Base-by-base conservation (phyloP, 2,888 invertebrate genomes). In the Melanostoma scalare region DNA sequence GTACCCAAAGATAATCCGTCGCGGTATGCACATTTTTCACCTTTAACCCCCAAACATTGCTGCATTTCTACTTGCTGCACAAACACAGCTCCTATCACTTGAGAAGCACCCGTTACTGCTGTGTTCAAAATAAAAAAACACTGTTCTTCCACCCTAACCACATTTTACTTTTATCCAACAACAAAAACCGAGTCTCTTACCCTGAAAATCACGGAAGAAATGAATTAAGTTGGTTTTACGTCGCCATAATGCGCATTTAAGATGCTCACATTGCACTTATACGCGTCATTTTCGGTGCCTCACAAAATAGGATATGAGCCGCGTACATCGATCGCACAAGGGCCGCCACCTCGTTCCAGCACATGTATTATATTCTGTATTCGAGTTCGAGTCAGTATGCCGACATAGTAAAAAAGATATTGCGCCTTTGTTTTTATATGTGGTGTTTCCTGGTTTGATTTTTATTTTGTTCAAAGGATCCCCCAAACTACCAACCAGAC, bases 141-240 rank as follows among this genome's bases (percentile, higher is more conserved):
- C 48, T 30, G n/a, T 9, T 31, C 6, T 30, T 20, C 52, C 58
- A 61, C 55, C 74, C 74, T 56, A 38, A 40, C 35, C 35, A 58
- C 6, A 10, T 40, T 8, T 9, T 50, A 30, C 40, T 78, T 53
- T 40, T 61, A 61, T 61, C 42, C 73, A 44, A 35, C 50, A 40
- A 48, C 65, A 79, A 80, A 56, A 65, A 52, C 58, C 65, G 65
- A 65, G 58, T 71, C 44, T 52, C 63, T 20, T 31, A 44, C 58
- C 69, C 63, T 75, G 53, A 58, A 46, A 52, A 40, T 52, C 61
- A 30, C 33, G 8, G 44, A 63, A 55, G 30, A 50, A 77, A 77
- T 68, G 63, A 74, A 82, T 77, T 77, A 81, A 63, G 72, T 81
- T 55, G 68, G 81, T 81, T 77, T 81, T 77, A 81, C 77, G 77